Base-by-base conservation (phyloP, 2,113 vertebrate genomes). In the Amblyopsis rosae region DNA sequence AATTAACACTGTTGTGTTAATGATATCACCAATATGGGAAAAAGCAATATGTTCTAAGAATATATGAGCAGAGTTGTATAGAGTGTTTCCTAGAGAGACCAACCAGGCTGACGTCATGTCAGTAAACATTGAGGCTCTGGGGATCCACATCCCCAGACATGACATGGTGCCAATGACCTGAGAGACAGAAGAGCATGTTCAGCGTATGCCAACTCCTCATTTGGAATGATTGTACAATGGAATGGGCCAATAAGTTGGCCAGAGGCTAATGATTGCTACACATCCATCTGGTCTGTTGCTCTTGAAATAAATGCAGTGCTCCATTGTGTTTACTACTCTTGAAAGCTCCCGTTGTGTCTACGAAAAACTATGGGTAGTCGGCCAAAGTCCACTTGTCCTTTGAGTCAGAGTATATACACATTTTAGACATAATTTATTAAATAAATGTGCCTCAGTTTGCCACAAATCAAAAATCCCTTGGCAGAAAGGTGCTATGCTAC, bases 81-180 rank as follows among this genome's bases (percentile, higher is more conserved):
- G 32, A 65, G 32, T 45, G 7, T 78, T 51, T 60, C 4, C 16
- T 60, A 3, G 16, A 49, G 6, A 57, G 69, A 92, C 94, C 80
- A 86, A 96, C 94, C 92, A 90, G 75, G 88, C 89, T 17, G 94
- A 94, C 75, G 92, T 93, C 87, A 95, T 93, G 65, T 96, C 94
- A 47, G 94, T 95, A 83, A 96, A 92, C 93, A 95, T 94, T 3
- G 90, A 92, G 63, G 93, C 91, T 80, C 86, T 92, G 71, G 95
- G 94, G 86, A 96, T 87, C 94, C 95, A 96, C 95, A 96, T 94
- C 51, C 94, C 95, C 70, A 95, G 59, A 81, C 95, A 96, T 0
- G 94, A 94, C 84, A 95, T 93, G 77, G 87, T 88, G 55, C 87
- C 88, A 1, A 95, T 96, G 53, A 94, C 88, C 95, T 96, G 62